Percentiles rank a stretch among this genome's conserved stretches.
Conservation (phyloP, 2,113 vertebrate species). For the Phrynosoma platyrhinos region DNA sequence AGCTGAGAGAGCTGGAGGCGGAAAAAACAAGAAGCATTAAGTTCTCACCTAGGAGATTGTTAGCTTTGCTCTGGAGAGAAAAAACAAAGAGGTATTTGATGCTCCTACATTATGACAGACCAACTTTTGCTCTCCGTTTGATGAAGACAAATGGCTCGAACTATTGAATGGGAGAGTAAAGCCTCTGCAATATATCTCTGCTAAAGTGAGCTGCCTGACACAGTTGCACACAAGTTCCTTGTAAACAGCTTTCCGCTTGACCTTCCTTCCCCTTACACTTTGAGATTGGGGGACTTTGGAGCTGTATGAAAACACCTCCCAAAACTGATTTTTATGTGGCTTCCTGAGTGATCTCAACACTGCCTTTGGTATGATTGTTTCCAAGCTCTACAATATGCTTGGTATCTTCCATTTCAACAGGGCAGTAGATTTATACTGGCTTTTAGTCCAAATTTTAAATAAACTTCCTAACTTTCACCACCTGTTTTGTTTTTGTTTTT, state of each 20-base stretch:
- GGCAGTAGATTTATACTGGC: no score
- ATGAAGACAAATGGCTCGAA: constrained; percentile 22
- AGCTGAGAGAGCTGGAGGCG: neutral
- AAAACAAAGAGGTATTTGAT: neutral
- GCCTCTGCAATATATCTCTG: neutral
- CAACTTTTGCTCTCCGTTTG: neutral
- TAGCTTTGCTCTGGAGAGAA: neutral
- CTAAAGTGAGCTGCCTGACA: neutral
- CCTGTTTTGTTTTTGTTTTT: no score
- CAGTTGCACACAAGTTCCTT: neutral
- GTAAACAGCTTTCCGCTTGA: neutral
- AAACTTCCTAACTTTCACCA: no score
- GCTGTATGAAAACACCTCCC: no score
- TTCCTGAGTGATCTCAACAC: no score
- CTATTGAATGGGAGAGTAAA: neutral
- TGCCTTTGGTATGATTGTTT: no score
- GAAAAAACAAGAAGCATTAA: neutral
- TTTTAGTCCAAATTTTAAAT: no score
- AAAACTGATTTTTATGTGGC: no score
- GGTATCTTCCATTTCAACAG: no score
- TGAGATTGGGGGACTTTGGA: no score
- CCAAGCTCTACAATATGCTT: no score
- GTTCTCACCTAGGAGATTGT: neutral
- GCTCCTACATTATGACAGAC: neutral
- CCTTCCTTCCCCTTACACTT: neutral